Evolutionary conservation across 1,140 invertebrate genomes (phyloP).

Genomic region (Drosophila truncata): DNA sequence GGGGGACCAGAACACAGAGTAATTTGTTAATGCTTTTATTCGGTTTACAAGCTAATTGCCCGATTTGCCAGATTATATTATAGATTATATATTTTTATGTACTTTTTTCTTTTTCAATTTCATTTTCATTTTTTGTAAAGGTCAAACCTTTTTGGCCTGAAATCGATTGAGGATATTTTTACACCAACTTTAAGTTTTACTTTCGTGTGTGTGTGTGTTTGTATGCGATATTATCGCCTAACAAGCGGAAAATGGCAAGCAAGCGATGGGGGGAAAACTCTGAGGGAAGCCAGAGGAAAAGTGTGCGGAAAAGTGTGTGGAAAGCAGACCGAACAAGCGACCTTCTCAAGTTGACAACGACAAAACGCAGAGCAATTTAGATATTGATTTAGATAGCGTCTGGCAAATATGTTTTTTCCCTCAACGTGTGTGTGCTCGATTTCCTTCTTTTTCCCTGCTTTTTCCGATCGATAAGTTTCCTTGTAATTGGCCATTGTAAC

Average conservation of each 20-base stretch:
- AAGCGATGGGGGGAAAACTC: slow-evolving; percentile 20
- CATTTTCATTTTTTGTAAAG: slow-evolving; percentile 15
- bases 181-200: slow-evolving; percentile 24
- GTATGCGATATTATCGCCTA: slow-evolving; percentile 63
- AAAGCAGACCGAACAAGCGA: neutral
- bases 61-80: slow-evolving; percentile 24
- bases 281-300: slow-evolving; percentile 4
- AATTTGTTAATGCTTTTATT: slow-evolving; percentile 18
- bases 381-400: slow-evolving; percentile 68
- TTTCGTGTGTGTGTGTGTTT: slow-evolving; percentile 32
- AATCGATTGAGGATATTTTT: slow-evolving; percentile 22
- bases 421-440: neutral
- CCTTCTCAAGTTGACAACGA: slow-evolving; percentile 41
- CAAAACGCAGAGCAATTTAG: slow-evolving; percentile 62
- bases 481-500: slow-evolving; percentile 45
- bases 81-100: neutral
- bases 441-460: neutral
- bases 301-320: slow-evolving; percentile 4
- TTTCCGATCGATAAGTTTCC: slow-evolving; percentile 14
- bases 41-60: slow-evolving; percentile 22
- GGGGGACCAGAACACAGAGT: neutral
- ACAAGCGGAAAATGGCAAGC: slow-evolving; percentile 66
- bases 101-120: slow-evolving; percentile 16
- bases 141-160: slow-evolving; percentile 26
- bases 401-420: slow-evolving; percentile 37